Percentiles rank a stretch among this genome's conserved stretches.
Conservation (phyloP, 1,140 invertebrate genomes). For the Cyclargus thomasi region DNA sequence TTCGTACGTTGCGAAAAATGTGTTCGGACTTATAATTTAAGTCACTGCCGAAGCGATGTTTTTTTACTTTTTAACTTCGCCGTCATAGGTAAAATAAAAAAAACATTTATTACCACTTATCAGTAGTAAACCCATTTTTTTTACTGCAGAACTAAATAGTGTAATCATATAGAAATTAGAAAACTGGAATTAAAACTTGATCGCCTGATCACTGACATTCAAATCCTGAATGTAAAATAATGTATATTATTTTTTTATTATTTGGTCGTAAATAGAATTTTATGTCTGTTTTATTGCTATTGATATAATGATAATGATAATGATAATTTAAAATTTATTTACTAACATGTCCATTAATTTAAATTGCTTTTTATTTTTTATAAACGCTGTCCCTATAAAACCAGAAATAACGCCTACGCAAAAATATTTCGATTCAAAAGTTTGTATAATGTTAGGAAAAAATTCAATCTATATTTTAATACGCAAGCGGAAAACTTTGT, state of each 20-base stretch:
- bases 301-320: not conserved
- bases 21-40: no score
- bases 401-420: not conserved
- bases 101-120: no score
- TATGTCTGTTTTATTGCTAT: constrained; percentile 3
- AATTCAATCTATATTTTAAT: no score
- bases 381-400: not conserved
- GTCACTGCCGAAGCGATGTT: no score
- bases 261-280: not conserved
- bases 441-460: no score
- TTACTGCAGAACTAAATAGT: not conserved
- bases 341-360: not conserved
- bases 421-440: no score
- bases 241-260: not conserved
- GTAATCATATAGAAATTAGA: no score
- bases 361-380: not conserved
- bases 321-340: not conserved
- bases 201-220: not conserved
- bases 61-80: no score
- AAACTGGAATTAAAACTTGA: not conserved
- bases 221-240: not conserved
- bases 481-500: no score
- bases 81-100: no score
- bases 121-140: not conserved
- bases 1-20: no score